These are phyloP conservation scores for Dendrolimus pini DNA, from an alignment of 2,888 invertebrate species.

Conservation along the genomic window DNA sequence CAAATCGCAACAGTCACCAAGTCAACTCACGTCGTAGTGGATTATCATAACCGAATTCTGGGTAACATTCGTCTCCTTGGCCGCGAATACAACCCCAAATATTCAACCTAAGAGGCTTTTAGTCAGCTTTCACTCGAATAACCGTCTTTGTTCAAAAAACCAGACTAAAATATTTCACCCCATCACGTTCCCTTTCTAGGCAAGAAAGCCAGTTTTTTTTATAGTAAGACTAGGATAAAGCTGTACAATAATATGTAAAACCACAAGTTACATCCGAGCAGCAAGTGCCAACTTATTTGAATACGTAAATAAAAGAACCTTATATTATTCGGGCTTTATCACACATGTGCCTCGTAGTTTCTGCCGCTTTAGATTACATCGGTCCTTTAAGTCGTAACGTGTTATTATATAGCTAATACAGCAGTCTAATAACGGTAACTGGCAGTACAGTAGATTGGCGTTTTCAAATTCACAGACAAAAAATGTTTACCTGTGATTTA, in stretches of 20 bases:
- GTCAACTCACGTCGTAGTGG: slow-evolving; percentile 12
- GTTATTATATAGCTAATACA: too few relatives aligned
- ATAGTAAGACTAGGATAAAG: not conserved
- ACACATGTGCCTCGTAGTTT: not conserved
- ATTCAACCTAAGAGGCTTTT: slow-evolving; percentile 1
- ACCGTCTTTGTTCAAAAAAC: slow-evolving; percentile 2
- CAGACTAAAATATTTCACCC: not conserved
- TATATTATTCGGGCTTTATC: not conserved
- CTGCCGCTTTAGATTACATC: too few relatives aligned
- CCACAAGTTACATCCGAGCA: not conserved
- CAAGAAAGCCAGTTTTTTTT: not conserved
- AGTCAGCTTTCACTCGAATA: slow-evolving; percentile 6
- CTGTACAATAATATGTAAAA: not conserved
- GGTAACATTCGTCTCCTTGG: not conserved
- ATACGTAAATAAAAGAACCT: not conserved
- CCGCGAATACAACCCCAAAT: not conserved
- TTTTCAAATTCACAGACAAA: too few relatives aligned
- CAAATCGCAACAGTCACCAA: slow-evolving; percentile 8
- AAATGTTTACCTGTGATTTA: too few relatives aligned
- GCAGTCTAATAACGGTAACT: too few relatives aligned
- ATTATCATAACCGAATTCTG: slow-evolving; percentile 17
- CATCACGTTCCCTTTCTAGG: not conserved
- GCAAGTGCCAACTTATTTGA: not conserved
- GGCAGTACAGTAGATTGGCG: too few relatives aligned
- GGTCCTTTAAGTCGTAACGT: too few relatives aligned